Percentiles rank a stretch among this genome's conserved stretches.
phyloP scores from a whole-genome alignment of 2,888 invertebrate species.

The Julus scanicus region DNA sequence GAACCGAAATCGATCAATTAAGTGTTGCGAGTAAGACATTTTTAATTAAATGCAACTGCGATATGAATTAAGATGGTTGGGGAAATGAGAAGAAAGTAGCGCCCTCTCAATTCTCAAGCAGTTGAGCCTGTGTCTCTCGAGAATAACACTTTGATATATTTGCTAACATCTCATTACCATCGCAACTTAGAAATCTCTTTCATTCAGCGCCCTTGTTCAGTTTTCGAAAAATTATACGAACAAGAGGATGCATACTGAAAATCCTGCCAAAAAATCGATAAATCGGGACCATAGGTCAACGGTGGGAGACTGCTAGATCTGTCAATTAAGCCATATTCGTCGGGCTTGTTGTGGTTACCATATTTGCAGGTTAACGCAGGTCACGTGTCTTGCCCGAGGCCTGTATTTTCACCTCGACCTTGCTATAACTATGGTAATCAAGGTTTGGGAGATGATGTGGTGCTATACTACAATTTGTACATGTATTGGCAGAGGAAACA shows the following conservation, averaged over 20 bases:
- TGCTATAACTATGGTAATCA: not conserved
- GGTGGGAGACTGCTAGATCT: not conserved
- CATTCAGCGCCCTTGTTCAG: not conserved
- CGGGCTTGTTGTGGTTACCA: not conserved
- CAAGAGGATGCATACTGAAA: not conserved
- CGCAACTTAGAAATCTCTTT: not conserved
- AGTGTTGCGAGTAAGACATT: not conserved
- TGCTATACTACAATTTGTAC: too few species aligned
- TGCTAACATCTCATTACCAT: not conserved
- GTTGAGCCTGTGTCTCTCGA: not conserved
- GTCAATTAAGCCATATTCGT: not conserved
- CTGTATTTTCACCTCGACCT: not conserved
- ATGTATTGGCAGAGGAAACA: too few species aligned
- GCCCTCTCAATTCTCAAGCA: not conserved
- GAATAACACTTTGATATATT: not conserved
- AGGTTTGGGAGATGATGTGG: not conserved
- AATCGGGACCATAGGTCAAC: not conserved
- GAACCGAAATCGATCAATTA: slow-evolving; percentile 1
- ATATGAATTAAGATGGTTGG: not conserved
- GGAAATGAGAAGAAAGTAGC: not conserved
- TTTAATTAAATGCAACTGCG: slow-evolving; percentile 1
- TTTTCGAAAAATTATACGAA: not conserved
- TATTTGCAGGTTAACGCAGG: not conserved
- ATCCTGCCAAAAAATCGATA: not conserved
- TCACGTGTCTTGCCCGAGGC: not conserved